Evolutionary conservation across 2,888 invertebrate species (phyloP).

Genomic region (Torymus auratus): DNA sequence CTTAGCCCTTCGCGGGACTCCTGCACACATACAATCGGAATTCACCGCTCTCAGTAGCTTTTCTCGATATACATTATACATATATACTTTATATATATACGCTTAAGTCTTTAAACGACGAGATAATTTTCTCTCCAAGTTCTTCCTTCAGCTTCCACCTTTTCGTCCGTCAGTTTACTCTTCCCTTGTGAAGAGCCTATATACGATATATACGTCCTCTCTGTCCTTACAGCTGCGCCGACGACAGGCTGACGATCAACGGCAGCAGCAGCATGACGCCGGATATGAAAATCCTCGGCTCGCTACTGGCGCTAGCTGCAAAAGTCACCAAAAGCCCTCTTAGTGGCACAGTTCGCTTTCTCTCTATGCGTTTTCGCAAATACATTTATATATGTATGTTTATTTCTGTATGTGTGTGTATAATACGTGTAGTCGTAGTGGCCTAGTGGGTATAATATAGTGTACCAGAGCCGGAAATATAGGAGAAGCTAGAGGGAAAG

Average conservation of each 20-base stretch:
- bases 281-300: conserved; percentile 60
- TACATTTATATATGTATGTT: not conserved
- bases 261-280: conserved; percentile 61
- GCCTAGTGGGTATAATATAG: no score
- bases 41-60: not conserved
- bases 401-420: no score
- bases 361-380: not conserved
- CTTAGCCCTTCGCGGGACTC: not conserved
- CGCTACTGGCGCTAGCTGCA: conserved; percentile 63
- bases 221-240: conserved; percentile 62
- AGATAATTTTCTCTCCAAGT: conserved; percentile 33
- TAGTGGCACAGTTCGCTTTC: not conserved
- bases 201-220: conserved; percentile 10
- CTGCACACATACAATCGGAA: conserved; percentile 10
- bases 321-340: conserved; percentile 47
- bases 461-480: not conserved
- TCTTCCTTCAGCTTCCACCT: conserved; percentile 5
- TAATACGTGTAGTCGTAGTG: no score
- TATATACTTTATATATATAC: not conserved
- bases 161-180: no score
- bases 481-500: not conserved
- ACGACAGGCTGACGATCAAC: conserved; percentile 61
- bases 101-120: conserved; percentile 27
- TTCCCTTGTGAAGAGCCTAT: conserved; percentile 5
- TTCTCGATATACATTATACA: no score